Percentiles rank a stretch among this genome's conserved stretches.
Conservation (phyloP, 2,797 vertebrate genomes). For the Delichon dasypus region DNA sequence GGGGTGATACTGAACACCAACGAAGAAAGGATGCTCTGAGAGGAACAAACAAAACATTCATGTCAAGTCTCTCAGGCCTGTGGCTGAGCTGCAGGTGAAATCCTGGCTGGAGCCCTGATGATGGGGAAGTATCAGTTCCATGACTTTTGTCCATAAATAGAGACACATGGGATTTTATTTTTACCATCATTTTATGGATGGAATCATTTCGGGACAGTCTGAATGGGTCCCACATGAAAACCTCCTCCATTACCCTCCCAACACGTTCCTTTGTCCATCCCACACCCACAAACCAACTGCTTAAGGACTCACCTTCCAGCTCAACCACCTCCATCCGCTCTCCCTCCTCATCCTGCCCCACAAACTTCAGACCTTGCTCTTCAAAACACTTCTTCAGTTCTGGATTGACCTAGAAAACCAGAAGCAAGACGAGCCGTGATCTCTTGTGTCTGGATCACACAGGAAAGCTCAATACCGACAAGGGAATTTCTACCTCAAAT, state of each 20-base stretch:
- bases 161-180: not conserved
- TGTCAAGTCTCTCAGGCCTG: not conserved
- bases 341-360: conserved; percentile 92
- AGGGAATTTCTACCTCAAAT: conserved; percentile 83
- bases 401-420: conserved; percentile 86
- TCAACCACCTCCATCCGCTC: conserved; percentile 96
- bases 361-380: conserved; percentile 87
- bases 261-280: not conserved
- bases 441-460: not conserved
- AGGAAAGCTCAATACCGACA: not conserved
- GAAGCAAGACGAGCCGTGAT: not conserved
- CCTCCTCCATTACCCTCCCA: not conserved
- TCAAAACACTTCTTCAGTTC: conserved; percentile 88
- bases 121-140: not conserved
- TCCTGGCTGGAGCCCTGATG: accelerated
- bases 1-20: conserved; percentile 94
- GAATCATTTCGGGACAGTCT: not conserved
- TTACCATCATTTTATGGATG: not conserved
- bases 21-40: conserved; percentile 92
- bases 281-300: not conserved
- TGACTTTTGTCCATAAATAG: not conserved
- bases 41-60: not conserved
- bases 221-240: not conserved
- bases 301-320: conserved; percentile 82
- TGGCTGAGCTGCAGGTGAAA: not conserved